These are phyloP conservation scores for Eupithecia exiguata DNA, from an alignment of 2,888 invertebrate genomes.

Conservation along the genomic window DNA sequence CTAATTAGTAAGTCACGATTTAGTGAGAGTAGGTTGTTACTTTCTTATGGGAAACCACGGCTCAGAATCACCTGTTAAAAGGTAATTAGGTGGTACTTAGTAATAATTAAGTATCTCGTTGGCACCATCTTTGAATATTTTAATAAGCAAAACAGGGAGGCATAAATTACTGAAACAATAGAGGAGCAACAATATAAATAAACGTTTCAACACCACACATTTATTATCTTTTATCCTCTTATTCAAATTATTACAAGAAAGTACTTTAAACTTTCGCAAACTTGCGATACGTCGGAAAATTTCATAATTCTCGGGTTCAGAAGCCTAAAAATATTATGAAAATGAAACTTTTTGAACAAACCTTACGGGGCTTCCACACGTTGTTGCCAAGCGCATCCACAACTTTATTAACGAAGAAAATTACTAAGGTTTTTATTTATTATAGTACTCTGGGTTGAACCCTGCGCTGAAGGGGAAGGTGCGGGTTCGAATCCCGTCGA, in stretches of 20 bases:
- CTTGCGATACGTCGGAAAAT: conserved; percentile 30
- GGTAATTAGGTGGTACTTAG: neutral
- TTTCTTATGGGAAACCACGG: conserved; percentile 1
- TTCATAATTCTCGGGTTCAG: conserved; percentile 38
- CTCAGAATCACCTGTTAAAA: conserved; percentile 1
- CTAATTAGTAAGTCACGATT: neutral
- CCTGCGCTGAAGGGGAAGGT: too few species aligned
- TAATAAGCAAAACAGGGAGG: conserved; percentile 3
- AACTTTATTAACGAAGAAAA: too few species aligned
- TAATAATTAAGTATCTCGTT: conserved; percentile 5
- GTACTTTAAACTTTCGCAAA: conserved; percentile 32
- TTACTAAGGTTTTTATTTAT: too few species aligned
- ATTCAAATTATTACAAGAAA: conserved; percentile 31
- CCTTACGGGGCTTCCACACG: conserved; percentile 8
- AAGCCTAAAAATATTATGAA: conserved; percentile 34
- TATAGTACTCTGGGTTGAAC: too few species aligned
- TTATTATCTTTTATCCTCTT: conserved; percentile 28
- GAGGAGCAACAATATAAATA: conserved; percentile 25
- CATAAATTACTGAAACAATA: conserved; percentile 5
- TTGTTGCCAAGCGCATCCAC: neutral
- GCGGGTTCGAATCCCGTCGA: too few species aligned
- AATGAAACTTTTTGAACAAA: conserved; percentile 24
- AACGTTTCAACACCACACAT: conserved; percentile 29
- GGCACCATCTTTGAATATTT: conserved; percentile 6
- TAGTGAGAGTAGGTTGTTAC: neutral